Percentiles rank a stretch among this genome's conserved stretches.
These are phyloP conservation scores for Gadus macrocephalus DNA, from an alignment of 2,113 vertebrate genomes.

Conservation along the genomic window DNA sequence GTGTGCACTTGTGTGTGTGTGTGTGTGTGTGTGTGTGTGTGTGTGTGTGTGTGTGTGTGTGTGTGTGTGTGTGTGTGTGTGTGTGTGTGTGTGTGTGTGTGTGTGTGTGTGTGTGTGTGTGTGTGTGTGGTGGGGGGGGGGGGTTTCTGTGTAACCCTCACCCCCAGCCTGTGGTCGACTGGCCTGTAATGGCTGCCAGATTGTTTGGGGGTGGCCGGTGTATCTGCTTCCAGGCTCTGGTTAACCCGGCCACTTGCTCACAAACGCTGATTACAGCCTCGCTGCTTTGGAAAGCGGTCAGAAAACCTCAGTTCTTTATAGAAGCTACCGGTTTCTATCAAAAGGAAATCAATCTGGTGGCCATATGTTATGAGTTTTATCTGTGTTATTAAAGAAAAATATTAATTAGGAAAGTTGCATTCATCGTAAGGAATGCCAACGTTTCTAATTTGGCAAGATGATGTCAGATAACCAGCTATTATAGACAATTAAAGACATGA, in stretches of 20 bases:
- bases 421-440: too few relatives aligned
- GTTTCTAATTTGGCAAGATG: too few relatives aligned
- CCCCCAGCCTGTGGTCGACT: slow-evolving; percentile 52
- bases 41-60: not conserved
- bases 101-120: slow-evolving; percentile 22
- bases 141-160: slow-evolving; percentile 47
- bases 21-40: slow-evolving; percentile 19
- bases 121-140: slow-evolving; percentile 25
- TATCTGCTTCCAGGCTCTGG: slow-evolving; percentile 53
- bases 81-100: not conserved
- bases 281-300: slow-evolving; percentile 55
- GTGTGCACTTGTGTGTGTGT: too few relatives aligned
- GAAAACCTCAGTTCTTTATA: slow-evolving; percentile 60
- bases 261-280: slow-evolving; percentile 63
- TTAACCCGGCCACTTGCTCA: slow-evolving; percentile 70
- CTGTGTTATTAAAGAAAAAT: too few relatives aligned
- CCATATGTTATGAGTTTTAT: slow-evolving; percentile 49
- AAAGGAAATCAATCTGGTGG: slow-evolving; percentile 38
- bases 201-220: slow-evolving; percentile 61
- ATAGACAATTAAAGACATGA: too few relatives aligned
- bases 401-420: too few relatives aligned
- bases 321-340: slow-evolving; percentile 58
- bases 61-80: slow-evolving; percentile 31
- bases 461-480: too few relatives aligned
- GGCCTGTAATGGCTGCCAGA: slow-evolving; percentile 72